phyloP scores from a whole-genome alignment of 2,888 invertebrate species.

The Tinea trinotella region DNA sequence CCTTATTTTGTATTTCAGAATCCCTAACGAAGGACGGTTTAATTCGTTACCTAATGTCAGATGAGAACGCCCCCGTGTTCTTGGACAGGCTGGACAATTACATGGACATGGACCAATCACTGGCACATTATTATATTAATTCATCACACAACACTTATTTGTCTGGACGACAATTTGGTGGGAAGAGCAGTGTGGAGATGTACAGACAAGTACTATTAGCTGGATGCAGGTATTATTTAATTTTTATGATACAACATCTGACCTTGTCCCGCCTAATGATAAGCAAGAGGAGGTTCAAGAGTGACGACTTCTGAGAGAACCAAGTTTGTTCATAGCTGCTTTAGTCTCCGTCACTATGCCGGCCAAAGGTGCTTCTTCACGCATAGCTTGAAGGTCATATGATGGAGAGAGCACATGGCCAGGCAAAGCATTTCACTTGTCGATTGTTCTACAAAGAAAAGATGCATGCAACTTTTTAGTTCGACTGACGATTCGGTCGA shows the following conservation, averaged over 20 bases:
- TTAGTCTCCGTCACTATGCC: too few species aligned
- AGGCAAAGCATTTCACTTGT: too few species aligned
- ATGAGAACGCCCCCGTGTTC: conserved; percentile 99
- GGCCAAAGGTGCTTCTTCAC: too few species aligned
- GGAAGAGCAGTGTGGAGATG: conserved; percentile 98
- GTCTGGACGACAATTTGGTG: conserved; percentile 96
- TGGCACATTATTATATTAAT: conserved; percentile 99
- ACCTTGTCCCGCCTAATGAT: too few species aligned
- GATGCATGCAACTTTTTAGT: neutral
- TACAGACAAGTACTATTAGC: conserved; percentile 97
- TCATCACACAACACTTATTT: conserved; percentile 97
- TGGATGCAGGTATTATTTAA: conserved; percentile 85
- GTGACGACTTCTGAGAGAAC: too few species aligned
- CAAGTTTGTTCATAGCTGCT: too few species aligned
- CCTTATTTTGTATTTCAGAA: conserved; percentile 66
- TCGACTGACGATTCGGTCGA: too few species aligned
- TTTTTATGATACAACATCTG: too few species aligned
- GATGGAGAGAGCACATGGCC: too few species aligned
- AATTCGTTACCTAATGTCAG: conserved; percentile 98
- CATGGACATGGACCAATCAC: conserved; percentile 99
- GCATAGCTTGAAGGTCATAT: too few species aligned
- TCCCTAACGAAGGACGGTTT: conserved; percentile 95
- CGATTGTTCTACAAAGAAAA: too few species aligned
- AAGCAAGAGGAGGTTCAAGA: too few species aligned
- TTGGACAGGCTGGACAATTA: conserved; percentile 97